Base-by-base conservation (phyloP, 2,888 invertebrate genomes). In the Eumacrocentrus americanus region DNA sequence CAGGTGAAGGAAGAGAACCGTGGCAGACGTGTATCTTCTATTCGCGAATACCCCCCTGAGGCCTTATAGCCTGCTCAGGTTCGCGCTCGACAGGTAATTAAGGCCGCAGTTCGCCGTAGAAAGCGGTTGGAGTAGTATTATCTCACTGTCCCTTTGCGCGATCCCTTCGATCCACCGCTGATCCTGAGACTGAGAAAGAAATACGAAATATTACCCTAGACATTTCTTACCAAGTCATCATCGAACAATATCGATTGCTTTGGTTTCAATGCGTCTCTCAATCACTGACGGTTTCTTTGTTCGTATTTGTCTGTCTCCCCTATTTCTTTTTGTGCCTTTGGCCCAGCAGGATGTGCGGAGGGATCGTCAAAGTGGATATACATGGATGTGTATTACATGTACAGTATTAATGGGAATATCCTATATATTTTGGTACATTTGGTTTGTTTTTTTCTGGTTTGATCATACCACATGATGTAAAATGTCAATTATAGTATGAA, bases 51-150 rank as follows among this genome's bases (percentile, higher is more conserved):
- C 40, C 61, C 60, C n/a, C 29, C 48, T 22, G 51, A 63, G 65
- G 48, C 47, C 46, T 42, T 53, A 35, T n/a, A 46, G 54, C 52
- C 37, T 25, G 35, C 48, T 53, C 46, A 29, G 46, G 40, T 40
- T 56, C 61, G 25, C 11, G n/a, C 55, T 63, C 60, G 61, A 61
- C 65, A 60, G 65, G 61, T 65, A 61, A 63, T 63, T 63, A 60
- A 65, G 61, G 55, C 53, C 57, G 61, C 56, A 53, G 55, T 46
- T 37, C 38, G 6, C 14, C 20, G 22, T 37, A 44, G 22, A 9
- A 34, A 51, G 34, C 25, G 40, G 51, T 51, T 12, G 35, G 20
- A 35, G 29, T 29, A 29, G 29, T 51, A 51, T 51, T 35, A 16
- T 20, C 22, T 34, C 4, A 9, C n/a, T 18, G 12, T 37, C 23